Conservation (phyloP, 30 jellyfish, hydroid and myxozoan genomes). For the Turritopsis rubra region DNA sequence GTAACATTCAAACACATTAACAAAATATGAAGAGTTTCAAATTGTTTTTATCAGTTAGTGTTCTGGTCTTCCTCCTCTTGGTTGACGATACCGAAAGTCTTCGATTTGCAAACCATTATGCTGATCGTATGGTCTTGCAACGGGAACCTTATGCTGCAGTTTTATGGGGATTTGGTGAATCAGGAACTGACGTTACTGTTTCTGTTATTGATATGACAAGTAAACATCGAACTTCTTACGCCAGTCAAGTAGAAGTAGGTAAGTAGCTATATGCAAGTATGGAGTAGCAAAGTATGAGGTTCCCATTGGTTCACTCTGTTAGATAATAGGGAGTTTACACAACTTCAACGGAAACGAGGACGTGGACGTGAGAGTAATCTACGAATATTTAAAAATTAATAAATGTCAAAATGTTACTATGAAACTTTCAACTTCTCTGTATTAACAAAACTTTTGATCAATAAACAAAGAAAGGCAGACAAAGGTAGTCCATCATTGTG, state of each 20-base stretch:
- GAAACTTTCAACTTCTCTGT: too few species aligned
- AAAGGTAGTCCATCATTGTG: too few species aligned
- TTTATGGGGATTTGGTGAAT: conserved; percentile 43
- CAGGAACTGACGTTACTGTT: not conserved
- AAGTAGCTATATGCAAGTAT: not conserved
- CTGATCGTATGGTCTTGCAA: conserved; percentile 42
- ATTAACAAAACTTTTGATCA: too few species aligned
- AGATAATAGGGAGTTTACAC: not conserved
- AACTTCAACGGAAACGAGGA: not conserved
- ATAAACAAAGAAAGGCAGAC: too few species aligned
- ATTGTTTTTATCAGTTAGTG: not conserved
- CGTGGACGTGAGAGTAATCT: too few species aligned
- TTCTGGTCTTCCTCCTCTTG: not conserved
- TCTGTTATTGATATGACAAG: not conserved
- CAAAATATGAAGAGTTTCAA: too few species aligned
- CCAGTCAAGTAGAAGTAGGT: not conserved
- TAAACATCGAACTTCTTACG: not conserved
- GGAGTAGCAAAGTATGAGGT: not conserved
- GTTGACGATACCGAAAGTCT: not conserved
- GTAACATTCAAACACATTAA: too few species aligned
- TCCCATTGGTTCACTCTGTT: not conserved
- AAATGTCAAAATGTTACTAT: too few species aligned
- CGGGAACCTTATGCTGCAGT: conserved; percentile 26
- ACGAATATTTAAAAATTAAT: too few species aligned
- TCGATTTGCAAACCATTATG: conserved; percentile 44